Percentiles rank a stretch among this genome's conserved stretches.
These are phyloP conservation scores for Discoglossus pictus DNA, from an alignment of 2,797 vertebrate species.

Conservation along the genomic window DNA sequence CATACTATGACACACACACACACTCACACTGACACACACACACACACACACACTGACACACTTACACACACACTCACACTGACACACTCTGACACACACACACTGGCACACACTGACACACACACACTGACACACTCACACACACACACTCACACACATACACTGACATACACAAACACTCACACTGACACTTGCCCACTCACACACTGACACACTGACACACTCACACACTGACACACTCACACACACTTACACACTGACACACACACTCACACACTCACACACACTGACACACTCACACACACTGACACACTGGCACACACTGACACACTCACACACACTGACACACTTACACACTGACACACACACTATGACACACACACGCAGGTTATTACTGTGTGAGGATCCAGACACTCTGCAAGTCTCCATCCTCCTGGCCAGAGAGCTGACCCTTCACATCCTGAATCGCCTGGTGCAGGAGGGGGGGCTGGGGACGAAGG, in stretches of 20 bases:
- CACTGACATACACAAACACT: background rate
- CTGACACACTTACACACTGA: background rate
- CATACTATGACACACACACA: too few relatives aligned
- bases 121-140: too few relatives aligned
- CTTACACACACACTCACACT: too few relatives aligned
- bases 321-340: background rate
- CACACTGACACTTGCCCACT: background rate
- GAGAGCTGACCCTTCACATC: slow-evolving; percentile 8
- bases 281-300: background rate
- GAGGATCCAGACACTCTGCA: slow-evolving; percentile 40
- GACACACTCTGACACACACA: too few relatives aligned
- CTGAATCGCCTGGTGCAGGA: slow-evolving; percentile 27
- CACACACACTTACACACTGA: too few relatives aligned
- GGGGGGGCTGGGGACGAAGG: background rate
- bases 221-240: background rate
- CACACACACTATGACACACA: slow-evolving; percentile 9
- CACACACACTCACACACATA: background rate
- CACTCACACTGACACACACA: too few relatives aligned
- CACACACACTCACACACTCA: background rate
- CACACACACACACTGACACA: too few relatives aligned
- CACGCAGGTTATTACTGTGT: slow-evolving; percentile 24
- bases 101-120: too few relatives aligned
- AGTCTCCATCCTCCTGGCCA: slow-evolving; percentile 28
- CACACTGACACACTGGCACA: background rate
- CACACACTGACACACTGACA: background rate